These are phyloP conservation scores for Hirtodrosophila cameraria DNA, from an alignment of 2,888 invertebrate genomes.

Conservation along the genomic window DNA sequence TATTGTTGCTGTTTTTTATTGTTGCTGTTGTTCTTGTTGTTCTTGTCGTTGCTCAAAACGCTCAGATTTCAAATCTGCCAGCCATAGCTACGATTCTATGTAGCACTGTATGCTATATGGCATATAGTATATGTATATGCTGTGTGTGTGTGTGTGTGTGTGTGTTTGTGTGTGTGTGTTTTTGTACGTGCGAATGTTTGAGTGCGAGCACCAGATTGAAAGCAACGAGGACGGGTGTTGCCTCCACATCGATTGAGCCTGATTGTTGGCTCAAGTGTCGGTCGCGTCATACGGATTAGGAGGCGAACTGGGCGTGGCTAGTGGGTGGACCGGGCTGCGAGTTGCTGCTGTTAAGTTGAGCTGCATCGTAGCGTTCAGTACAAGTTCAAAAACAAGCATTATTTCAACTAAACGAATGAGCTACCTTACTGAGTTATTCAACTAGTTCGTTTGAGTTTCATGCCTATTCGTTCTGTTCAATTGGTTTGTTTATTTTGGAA, in stretches of 20 bases:
- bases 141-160: slow-evolving; percentile 25
- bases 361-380: no score
- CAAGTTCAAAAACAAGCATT: no score
- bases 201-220: slow-evolving; percentile 73
- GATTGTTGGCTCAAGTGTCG: slow-evolving; percentile 77
- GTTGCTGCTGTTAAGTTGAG: no score
- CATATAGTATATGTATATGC: slow-evolving; percentile 1
- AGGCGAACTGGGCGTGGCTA: slow-evolving; percentile 50
- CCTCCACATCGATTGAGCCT: slow-evolving; percentile 72
- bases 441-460: no score
- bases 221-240: slow-evolving; percentile 38
- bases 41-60: slow-evolving; percentile 33
- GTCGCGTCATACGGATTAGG: slow-evolving; percentile 53
- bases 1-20: slow-evolving; percentile 11
- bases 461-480: no score
- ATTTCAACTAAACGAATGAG: no score
- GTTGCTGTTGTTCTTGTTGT: slow-evolving; percentile 12
- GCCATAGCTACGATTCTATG: slow-evolving; percentile 11
- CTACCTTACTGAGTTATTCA: no score
- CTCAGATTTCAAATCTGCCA: slow-evolving; percentile 66
- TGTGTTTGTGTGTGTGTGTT: slow-evolving; percentile 19
- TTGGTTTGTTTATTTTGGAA: no score
- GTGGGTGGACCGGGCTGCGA: neutral
- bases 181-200: slow-evolving; percentile 63
- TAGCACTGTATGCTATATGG: no score